Conservation (phyloP, 2,888 invertebrate genomes). For the Nephrotoma appendiculata region DNA sequence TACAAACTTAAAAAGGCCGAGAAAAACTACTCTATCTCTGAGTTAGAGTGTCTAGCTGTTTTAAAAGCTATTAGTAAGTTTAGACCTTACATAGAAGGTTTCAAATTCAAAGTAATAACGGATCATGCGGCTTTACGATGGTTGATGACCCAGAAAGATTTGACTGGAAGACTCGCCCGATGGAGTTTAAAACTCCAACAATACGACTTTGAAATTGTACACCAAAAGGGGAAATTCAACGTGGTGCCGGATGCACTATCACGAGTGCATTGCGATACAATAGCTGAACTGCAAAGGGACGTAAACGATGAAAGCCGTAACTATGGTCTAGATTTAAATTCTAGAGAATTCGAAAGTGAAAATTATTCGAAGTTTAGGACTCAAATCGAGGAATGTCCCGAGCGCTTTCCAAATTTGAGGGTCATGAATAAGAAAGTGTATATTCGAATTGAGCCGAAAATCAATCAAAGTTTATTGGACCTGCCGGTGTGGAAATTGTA, state of each 20-base stretch:
- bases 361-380: neutral
- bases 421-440: neutral
- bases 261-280: neutral
- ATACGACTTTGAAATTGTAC: no score
- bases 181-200: no score
- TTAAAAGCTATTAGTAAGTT: neutral
- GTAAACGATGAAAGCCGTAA: neutral
- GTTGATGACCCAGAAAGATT: no score
- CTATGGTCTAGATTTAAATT: neutral
- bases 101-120: neutral
- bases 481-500: neutral
- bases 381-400: neutral
- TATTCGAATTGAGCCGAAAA: neutral
- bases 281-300: neutral
- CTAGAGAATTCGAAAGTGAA: neutral
- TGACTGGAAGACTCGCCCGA: no score
- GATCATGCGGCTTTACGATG: neutral
- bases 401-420: neutral
- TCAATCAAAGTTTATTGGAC: neutral
- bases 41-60: neutral
- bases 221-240: no score
- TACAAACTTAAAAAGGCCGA: neutral
- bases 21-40: neutral
- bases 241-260: neutral
- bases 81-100: neutral